Conservation (phyloP, 2,888 invertebrate species). For the Pilophorus perplexus region DNA sequence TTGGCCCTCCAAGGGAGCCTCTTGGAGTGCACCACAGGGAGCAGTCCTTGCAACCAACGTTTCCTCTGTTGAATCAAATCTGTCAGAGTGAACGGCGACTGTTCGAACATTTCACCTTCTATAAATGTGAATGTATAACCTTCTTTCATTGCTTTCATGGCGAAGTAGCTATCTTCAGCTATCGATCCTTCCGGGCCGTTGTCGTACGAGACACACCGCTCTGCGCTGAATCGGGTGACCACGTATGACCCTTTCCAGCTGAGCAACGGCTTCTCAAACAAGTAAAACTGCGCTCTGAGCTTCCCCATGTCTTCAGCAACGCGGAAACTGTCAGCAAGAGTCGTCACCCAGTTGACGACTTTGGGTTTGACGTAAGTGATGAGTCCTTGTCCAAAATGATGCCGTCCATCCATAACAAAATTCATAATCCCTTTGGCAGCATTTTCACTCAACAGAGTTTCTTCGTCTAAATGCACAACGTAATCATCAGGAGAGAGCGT, state of each 20-base stretch:
- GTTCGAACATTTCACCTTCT: constrained; percentile 99
- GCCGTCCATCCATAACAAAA: constrained; percentile 90
- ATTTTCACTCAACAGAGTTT: constrained; percentile 90
- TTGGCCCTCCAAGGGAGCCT: constrained; percentile 76
- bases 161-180: constrained; percentile 97
- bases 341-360: constrained; percentile 95
- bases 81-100: constrained; percentile 90
- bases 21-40: constrained; percentile 83
- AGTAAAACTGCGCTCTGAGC: constrained; percentile 82
- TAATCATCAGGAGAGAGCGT: constrained; percentile 64
- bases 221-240: constrained; percentile 90
- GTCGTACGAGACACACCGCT: constrained; percentile 88
- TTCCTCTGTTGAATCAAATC: constrained; percentile 96
- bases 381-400: constrained; percentile 92
- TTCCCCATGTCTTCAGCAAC: constrained; percentile 99
- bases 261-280: constrained; percentile 92
- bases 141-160: constrained; percentile 88
- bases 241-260: constrained; percentile 99
- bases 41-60: constrained; percentile 91
- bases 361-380: constrained; percentile 96
- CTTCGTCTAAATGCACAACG: constrained; percentile 97
- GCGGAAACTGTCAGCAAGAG: constrained; percentile 92
- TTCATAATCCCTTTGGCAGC: constrained; percentile 86
- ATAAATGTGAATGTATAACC: constrained; percentile 93
- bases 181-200: constrained; percentile 95